phyloP scores from a whole-genome alignment of 2,113 vertebrate species.

The Alosa alosa region DNA sequence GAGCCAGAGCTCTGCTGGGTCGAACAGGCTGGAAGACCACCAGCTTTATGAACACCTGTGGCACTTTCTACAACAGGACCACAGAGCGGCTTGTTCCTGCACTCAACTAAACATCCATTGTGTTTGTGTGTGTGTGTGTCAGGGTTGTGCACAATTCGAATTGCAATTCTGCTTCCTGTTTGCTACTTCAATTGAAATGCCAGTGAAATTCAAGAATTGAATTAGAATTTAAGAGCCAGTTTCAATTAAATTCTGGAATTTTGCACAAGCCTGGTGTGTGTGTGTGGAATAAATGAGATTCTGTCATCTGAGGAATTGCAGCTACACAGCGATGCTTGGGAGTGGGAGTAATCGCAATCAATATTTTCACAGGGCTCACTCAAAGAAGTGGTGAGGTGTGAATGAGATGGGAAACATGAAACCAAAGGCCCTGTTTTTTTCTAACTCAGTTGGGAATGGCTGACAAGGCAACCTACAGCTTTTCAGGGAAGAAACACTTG shows the following conservation, averaged over 20 bases:
- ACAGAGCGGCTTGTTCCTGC: slow-evolving; percentile 40
- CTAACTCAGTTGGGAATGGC: background rate
- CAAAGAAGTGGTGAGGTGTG: background rate
- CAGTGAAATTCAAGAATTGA: too few species aligned
- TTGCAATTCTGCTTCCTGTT: too few species aligned
- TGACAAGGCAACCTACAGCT: background rate
- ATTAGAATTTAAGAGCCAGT: too few species aligned
- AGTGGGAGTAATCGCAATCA: slow-evolving; percentile 40
- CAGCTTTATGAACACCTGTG: slow-evolving; percentile 24
- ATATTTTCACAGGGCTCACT: slow-evolving; percentile 36
- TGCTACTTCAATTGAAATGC: too few species aligned
- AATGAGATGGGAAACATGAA: slow-evolving; percentile 23
- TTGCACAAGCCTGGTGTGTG: too few species aligned
- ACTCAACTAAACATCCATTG: slow-evolving; percentile 42
- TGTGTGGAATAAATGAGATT: slow-evolving; percentile 39
- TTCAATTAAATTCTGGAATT: too few species aligned
- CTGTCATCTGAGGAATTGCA: slow-evolving; percentile 45
- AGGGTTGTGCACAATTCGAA: too few species aligned
- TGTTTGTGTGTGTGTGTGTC: background rate
- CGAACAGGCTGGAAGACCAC: background rate
- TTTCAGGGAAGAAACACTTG: background rate
- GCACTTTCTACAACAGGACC: background rate
- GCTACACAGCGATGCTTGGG: slow-evolving; percentile 34
- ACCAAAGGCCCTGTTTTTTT: slow-evolving; percentile 1
- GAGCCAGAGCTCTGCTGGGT: background rate